Evolutionary conservation across 1,140 invertebrate species (phyloP).

Genomic region (Panagrolaimus sp.): DNA sequence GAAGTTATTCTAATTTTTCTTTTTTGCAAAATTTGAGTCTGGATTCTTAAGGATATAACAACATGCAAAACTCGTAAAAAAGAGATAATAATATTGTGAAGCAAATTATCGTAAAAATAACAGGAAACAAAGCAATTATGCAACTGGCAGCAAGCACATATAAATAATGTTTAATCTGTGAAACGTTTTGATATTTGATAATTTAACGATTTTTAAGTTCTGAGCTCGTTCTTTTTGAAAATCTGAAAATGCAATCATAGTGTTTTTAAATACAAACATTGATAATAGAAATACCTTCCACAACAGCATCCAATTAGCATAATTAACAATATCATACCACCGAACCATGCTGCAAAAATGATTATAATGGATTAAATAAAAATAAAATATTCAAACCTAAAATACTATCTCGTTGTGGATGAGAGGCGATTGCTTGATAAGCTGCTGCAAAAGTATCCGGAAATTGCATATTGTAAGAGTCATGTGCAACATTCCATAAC

Average conservation of each 20-base stretch:
- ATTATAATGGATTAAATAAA: conserved; percentile 43
- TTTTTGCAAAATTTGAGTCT: too few species aligned
- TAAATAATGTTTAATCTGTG: background rate
- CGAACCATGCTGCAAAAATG: too few species aligned
- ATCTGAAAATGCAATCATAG: too few species aligned
- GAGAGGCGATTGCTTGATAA: conserved; percentile 21
- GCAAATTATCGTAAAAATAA: too few species aligned
- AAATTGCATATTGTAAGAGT: conserved; percentile 53
- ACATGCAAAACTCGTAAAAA: too few species aligned
- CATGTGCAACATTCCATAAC: conserved; percentile 56
- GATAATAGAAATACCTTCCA: conserved; percentile 40
- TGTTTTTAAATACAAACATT: too few species aligned
- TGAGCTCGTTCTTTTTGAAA: conserved; percentile 41
- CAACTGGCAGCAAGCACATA: too few species aligned
- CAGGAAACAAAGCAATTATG: too few species aligned
- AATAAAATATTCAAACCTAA: conserved; percentile 22
- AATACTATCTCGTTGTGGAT: conserved; percentile 33
- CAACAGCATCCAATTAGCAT: conserved; percentile 56
- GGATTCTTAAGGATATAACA: too few species aligned
- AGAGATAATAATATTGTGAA: too few species aligned
- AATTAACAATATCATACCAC: conserved; percentile 43
- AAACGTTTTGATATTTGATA: background rate
- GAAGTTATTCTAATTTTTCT: too few species aligned
- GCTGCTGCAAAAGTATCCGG: conserved; percentile 52
- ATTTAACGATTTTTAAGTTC: conserved; percentile 57